phyloP scores from a whole-genome alignment of 1,140 invertebrate species.

The Mylabris phalerata region DNA sequence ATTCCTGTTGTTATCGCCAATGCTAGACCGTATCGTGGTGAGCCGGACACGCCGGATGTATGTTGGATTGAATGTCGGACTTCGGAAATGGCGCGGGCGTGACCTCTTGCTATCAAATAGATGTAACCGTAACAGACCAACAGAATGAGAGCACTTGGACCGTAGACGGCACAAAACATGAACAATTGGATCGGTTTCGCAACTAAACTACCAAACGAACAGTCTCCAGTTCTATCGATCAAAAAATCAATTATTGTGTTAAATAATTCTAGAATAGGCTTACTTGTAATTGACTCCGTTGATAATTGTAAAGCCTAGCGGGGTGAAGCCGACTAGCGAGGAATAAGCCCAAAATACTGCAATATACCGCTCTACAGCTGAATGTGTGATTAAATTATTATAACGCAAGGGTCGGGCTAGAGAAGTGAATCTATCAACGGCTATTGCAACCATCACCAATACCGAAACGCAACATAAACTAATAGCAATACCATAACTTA shows the following conservation, averaged over 20 bases:
- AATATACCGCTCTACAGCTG: constrained; percentile 53
- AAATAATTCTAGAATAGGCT: neutral
- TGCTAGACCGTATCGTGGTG: constrained; percentile 55
- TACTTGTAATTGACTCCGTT: constrained; percentile 24
- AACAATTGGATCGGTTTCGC: constrained; percentile 47
- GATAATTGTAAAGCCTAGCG: constrained; percentile 46
- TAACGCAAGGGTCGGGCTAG: constrained; percentile 56
- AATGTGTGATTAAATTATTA: constrained; percentile 56
- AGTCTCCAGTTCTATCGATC: constrained; percentile 30
- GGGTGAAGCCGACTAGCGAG: constrained; percentile 49
- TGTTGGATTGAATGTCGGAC: constrained; percentile 48
- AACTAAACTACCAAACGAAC: constrained; percentile 46
- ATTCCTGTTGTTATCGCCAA: constrained; percentile 56
- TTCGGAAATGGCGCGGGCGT: constrained; percentile 59
- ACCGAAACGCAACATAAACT: constrained; percentile 57
- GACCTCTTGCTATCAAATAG: constrained; percentile 56
- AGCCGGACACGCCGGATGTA: constrained; percentile 20
- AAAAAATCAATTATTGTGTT: neutral
- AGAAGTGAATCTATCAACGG: constrained; percentile 58
- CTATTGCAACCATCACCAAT: constrained; percentile 57
- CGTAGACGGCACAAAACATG: constrained; percentile 51
- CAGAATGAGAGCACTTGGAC: constrained; percentile 50
- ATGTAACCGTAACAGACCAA: constrained; percentile 61
- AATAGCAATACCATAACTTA: constrained; percentile 56
- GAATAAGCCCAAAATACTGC: constrained; percentile 56